Base-by-base conservation (phyloP, 2,888 invertebrate genomes). In the Drosophila falleni region DNA sequence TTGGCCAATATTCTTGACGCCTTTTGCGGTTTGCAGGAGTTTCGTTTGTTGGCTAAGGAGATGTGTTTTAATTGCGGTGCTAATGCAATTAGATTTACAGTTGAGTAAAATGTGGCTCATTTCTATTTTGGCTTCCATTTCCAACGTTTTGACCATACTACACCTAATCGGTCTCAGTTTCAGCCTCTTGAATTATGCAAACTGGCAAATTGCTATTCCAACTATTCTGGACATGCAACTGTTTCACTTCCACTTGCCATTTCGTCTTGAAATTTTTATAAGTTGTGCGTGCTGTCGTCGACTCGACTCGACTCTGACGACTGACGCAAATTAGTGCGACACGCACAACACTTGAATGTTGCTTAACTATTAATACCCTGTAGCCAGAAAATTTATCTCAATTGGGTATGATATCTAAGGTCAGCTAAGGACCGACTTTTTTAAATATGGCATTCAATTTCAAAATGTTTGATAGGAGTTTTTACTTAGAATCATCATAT, bases 151-250 rank as follows among this genome's bases (percentile, higher is more conserved):
- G 50, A 26, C 16, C 55, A 51, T 23, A 31, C 42, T 42, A 53
- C 62, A 63, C 76, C 61, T 53, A 41, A 37, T 35, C 35, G 15
- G 51, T 44, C 50, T 29, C 50, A 50, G 39, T 39, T 37, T 50
- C 26, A 29, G 47, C 31, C 39, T 56, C 39, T 41, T 84, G 71
- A 88, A 84, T 84, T 73, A 84, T 88, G 80, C 80, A 83, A 75
- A 78, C 31, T 62, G 80, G 55, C 54, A 71, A 81, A 84, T 71
- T 72, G 83, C 74, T 82, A 69, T 67, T 54, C 63, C 67, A 81
- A 87, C 85, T 81, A 80, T 82, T 73, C 63, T 62, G 77, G 78
- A 70, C 88, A 78, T 88, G 88, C 83, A 80, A 86, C 73, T 73
- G 77, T 68, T 80, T 72, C 60, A 46, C 37, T 68, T 54, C 37